Percentiles rank a stretch among this genome's conserved stretches.
Conservation (phyloP, 2,888 invertebrate genomes). For the Digitonthophagus gazella region DNA sequence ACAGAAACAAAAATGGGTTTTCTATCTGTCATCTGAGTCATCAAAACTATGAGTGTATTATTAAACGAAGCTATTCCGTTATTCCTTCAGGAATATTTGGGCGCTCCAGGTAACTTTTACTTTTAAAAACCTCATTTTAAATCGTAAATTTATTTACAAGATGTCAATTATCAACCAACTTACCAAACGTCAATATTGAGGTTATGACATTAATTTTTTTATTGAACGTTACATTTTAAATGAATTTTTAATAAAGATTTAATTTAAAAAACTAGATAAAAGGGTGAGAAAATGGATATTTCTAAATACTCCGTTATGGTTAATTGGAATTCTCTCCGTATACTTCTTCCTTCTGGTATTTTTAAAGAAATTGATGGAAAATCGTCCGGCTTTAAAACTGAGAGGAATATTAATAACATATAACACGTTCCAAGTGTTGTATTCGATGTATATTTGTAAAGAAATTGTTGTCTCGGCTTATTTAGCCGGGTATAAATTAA, state of each 20-base stretch:
- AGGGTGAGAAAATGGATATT: constrained; percentile 77
- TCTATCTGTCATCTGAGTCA: constrained; percentile 11
- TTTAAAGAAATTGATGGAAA: constrained; percentile 82
- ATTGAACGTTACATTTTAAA: neutral
- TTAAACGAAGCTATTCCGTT: constrained; percentile 29
- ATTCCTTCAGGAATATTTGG: constrained; percentile 30
- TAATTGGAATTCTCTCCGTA: constrained; percentile 68
- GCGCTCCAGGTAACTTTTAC: constrained; percentile 29
- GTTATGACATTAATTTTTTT: no score
- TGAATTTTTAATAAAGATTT: constrained; percentile 14
- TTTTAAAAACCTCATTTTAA: neutral
- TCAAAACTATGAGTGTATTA: constrained; percentile 18
- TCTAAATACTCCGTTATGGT: constrained; percentile 81
- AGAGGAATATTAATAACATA: constrained; percentile 75
- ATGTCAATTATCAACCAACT: neutral
- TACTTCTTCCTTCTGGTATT: constrained; percentile 75
- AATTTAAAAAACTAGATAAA: constrained; percentile 60
- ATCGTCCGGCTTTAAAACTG: constrained; percentile 78
- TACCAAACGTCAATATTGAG: constrained; percentile 4
- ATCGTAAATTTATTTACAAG: no score
- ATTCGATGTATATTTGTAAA: constrained; percentile 71
- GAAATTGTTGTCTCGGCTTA: constrained; percentile 68
- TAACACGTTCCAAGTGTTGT: constrained; percentile 79
- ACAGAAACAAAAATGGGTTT: constrained; percentile 10
- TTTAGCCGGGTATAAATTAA: constrained; percentile 64